phyloP scores from a whole-genome alignment of 2,888 invertebrate genomes.

The Sicus ferrugineus region DNA sequence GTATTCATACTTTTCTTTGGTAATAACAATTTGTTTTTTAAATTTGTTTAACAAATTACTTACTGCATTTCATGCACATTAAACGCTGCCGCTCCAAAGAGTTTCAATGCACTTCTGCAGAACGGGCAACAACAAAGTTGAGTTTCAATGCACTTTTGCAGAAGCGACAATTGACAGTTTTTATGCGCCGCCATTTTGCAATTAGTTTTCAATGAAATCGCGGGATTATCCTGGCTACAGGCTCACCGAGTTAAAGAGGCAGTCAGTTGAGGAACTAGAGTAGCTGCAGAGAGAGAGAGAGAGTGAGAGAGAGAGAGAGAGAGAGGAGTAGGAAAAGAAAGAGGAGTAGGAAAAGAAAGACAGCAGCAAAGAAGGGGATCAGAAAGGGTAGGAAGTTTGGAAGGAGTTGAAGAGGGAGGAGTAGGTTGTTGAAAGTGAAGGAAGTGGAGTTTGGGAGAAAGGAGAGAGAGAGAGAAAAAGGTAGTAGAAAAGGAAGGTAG shows the following conservation, averaged over 20 bases:
- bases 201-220: slow-evolving; percentile 50
- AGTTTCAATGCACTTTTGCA: slow-evolving; percentile 1
- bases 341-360: neutral
- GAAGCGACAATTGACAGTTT: neutral
- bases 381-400: neutral
- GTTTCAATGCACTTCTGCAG: slow-evolving; percentile 1
- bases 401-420: neutral
- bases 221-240: slow-evolving; percentile 13
- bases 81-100: neutral
- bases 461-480: neutral
- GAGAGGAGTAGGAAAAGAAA: neutral
- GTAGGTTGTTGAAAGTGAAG: slow-evolving; percentile 9
- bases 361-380: neutral
- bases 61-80: neutral
- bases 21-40: neutral
- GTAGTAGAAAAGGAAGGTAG: slow-evolving; percentile 6
- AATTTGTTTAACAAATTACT: too few relatives aligned
- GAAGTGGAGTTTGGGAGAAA: neutral
- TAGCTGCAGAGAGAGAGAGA: neutral
- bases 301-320: neutral
- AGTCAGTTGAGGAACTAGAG: neutral
- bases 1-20: neutral
- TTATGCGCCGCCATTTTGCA: slow-evolving; percentile 15
- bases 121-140: neutral
- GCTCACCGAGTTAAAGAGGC: neutral